A percentile compares a stretch with the other conserved stretches of the same genome.
Evolutionary conservation across 2,888 invertebrate genomes (phyloP).

Genomic region (Apoderus coryli): DNA sequence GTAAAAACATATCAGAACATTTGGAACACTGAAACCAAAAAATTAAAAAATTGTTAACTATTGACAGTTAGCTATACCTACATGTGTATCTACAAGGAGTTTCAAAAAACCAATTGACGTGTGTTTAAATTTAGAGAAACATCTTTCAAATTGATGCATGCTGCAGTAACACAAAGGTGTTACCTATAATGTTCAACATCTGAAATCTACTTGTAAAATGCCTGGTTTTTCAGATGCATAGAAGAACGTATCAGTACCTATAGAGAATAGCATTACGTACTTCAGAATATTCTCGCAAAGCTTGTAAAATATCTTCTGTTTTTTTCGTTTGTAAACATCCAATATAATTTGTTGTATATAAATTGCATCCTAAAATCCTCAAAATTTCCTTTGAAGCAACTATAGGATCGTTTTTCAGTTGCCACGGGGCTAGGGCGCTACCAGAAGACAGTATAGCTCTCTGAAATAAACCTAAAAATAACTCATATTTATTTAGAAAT

Average conservation of each 20-base stretch:
- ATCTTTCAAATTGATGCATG: too few species aligned
- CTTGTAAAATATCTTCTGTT: constrained; percentile 42
- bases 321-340: constrained; percentile 48
- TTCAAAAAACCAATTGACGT: too few species aligned
- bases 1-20: constrained; percentile 43
- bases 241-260: not conserved
- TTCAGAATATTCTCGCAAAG: constrained; percentile 39
- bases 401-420: constrained; percentile 30
- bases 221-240: too few species aligned
- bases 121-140: too few species aligned
- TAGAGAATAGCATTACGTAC: constrained; percentile 20
- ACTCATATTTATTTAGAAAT: not conserved
- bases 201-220: too few species aligned
- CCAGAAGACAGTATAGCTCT: constrained; percentile 56
- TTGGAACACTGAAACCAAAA: constrained; percentile 37
- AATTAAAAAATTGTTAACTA: too few species aligned
- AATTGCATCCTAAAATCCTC: constrained; percentile 38
- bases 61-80: too few species aligned
- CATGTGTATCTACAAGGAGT: too few species aligned
- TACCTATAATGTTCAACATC: too few species aligned
- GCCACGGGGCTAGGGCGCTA: constrained; percentile 35
- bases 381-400: constrained; percentile 42
- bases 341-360: constrained; percentile 36
- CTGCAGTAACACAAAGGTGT: too few species aligned
- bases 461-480: constrained; percentile 42